Conservation (phyloP, 2,888 invertebrate genomes). For the Diachrysia chrysitis region DNA sequence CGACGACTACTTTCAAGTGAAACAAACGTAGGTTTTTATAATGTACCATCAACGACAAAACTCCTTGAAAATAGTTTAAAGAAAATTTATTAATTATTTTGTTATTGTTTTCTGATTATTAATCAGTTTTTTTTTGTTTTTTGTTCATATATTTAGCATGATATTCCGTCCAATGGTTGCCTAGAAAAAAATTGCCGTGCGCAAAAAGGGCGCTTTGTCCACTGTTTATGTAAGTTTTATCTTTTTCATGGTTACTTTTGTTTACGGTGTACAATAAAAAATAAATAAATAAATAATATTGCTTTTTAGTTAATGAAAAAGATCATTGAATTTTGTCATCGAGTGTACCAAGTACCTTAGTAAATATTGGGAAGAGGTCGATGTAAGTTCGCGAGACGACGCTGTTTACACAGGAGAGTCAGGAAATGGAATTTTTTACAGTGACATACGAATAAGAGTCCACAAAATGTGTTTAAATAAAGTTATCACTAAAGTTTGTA, state of each 20-base stretch:
- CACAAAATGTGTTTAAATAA: slow-evolving; percentile 22
- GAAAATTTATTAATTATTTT: no score
- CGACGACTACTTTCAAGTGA: slow-evolving; percentile 20
- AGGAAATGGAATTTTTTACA: slow-evolving; percentile 70
- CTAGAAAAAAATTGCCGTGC: no score
- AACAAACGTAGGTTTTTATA: slow-evolving; percentile 38
- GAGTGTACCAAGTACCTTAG: slow-evolving; percentile 19
- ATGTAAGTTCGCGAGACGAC: slow-evolving; percentile 32
- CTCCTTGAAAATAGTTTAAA: not conserved
- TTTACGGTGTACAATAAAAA: no score
- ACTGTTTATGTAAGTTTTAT: no score
- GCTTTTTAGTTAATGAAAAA: not conserved
- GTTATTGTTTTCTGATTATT: no score
- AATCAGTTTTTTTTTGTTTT: no score
- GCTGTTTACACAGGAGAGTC: slow-evolving; percentile 62
- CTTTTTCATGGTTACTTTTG: no score
- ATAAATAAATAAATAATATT: no score
- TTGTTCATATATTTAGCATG: no score
- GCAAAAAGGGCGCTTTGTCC: no score
- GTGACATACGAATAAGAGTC: slow-evolving; percentile 41
- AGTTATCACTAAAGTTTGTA: slow-evolving; percentile 18
- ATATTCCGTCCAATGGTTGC: no score
- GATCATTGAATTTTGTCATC: not conserved
- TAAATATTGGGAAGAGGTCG: slow-evolving; percentile 42
- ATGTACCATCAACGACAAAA: slow-evolving; percentile 16